Evolutionary conservation across 2,113 vertebrate species (phyloP), one percentile per base, ranked within the genome.

Genomic region (Speoplatyrhinus poulsoni): DNA sequence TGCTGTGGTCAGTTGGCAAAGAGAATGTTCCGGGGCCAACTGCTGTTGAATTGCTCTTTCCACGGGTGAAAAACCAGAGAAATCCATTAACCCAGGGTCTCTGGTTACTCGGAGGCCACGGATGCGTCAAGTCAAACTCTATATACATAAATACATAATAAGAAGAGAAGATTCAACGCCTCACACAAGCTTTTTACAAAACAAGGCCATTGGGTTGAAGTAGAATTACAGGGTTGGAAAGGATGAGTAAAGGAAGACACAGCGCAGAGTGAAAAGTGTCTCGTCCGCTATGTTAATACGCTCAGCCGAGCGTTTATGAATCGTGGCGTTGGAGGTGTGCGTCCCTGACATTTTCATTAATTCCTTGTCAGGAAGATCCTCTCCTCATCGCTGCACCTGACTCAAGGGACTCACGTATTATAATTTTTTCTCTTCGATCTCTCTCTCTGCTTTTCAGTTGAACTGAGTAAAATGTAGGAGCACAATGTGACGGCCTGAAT

Each of bases 281-380:
- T 32, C n/a, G 33, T 59, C 60, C 12, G 9, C 46, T 64, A 73
- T 78, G 70, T 73, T 86, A 81, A 86, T 82, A 62, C 72, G 77
- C 52, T 69, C 69, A 69, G 58, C 4, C 12, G 63, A 77, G 65
- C 77, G 11, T 64, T 80, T 58, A 71, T 60, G 71, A 75, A 65
- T 73, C 7, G 32, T 49, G 66, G 72, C 73, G 60, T 83, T 79
- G 57, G 69, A 82, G 65, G 75, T 74, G 70, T 47, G 73, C 82
- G 73, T 80, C 79, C 64, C 67, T 82, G 86, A 85, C 79, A 84
- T 86, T 87, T 86, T 84, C 84, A 82, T 84, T 84, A 80, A 85
- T 81, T 81, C 70, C 65, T 78, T 87, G 74, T 90, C 83, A 76
- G 78, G 79, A 70, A 69, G 72, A 85, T 78, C 49, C 53, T 75